Evolutionary conservation across 2,888 invertebrate genomes (phyloP), one percentile per base, ranked within the genome.

Genomic region (Anaspis maculata): DNA sequence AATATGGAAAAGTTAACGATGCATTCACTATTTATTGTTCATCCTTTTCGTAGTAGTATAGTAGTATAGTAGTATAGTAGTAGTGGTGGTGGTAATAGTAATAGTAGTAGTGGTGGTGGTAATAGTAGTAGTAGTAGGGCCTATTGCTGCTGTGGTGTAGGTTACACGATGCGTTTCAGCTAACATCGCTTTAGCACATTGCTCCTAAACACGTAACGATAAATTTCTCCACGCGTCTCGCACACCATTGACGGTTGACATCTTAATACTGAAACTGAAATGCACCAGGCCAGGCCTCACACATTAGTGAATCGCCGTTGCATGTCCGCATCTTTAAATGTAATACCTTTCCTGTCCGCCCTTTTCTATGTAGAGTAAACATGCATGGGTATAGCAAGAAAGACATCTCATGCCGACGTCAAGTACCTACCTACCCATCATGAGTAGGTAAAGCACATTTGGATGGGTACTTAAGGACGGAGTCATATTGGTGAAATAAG

Each of bases 201-300:
- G 39, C 41, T 21, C 31, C 21, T 24, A 27, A 30, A 27, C 42
- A 42, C 39, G 40, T 39, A 27, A 42, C 37, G 14, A 37, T 45
- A 39, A 45, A 45, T 45, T 36, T 32, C 36, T 35, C n/a, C n/a
- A 27, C 27, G 29, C 32, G 27, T 30, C 33, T 39, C 33, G 34
- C 30, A 34, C 12, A 27, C 27, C 32, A 38, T 42, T 35, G 35
- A 42, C 29, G 22, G 32, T 34, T 38, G 45, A 45, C 42, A 34
- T 42, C 45, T 45, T 42, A 45, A 45, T 45, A 39, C 34, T 6
- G 9, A 19, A 19, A 6, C 19, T 9, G n/a, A n/a, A n/a, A n/a
- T n/a, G n/a, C n/a, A n/a, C n/a, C n/a, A n/a, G n/a, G n/a, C n/a
- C n/a, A n/a, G n/a, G n/a, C n/a, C n/a, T n/a, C n/a, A n/a, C n/a